phyloP scores from a whole-genome alignment of 2,888 invertebrate genomes.

The Callosobruchus maculatus region DNA sequence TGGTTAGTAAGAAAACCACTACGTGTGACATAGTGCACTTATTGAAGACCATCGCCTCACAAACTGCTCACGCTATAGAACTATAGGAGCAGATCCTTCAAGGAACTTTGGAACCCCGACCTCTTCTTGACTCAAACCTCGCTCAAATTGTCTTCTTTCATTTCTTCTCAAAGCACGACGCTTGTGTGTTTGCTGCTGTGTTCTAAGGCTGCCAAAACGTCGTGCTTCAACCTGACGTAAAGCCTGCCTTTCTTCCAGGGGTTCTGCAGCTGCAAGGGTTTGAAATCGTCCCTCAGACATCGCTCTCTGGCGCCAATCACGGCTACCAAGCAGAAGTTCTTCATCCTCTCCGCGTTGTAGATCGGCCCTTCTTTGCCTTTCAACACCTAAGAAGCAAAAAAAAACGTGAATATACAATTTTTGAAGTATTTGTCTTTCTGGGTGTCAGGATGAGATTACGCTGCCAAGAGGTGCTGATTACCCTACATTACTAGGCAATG shows the following conservation, averaged over 20 bases:
- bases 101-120: background rate
- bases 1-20: too few relatives aligned
- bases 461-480: too few relatives aligned
- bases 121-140: too few relatives aligned
- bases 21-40: too few relatives aligned
- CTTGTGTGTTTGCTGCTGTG: constrained; percentile 84
- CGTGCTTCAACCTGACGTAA: constrained; percentile 88
- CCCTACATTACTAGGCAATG: too few relatives aligned
- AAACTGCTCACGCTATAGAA: too few relatives aligned
- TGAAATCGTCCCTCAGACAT: constrained; percentile 90
- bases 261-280: constrained; percentile 87
- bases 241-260: constrained; percentile 94
- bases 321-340: constrained; percentile 90
- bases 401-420: too few relatives aligned
- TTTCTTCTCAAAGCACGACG: constrained; percentile 55
- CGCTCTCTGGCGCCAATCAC: constrained; percentile 94
- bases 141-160: background rate
- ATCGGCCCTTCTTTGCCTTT: constrained; percentile 85
- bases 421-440: too few relatives aligned
- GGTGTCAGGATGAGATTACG: too few relatives aligned
- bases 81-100: background rate
- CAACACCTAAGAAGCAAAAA: constrained; percentile 38
- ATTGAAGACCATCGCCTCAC: too few relatives aligned
- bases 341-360: constrained; percentile 76
- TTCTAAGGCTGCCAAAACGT: constrained; percentile 81